These are phyloP conservation scores for Dichetophora obliterata DNA, from an alignment of 2,888 invertebrate genomes.

Conservation along the genomic window DNA sequence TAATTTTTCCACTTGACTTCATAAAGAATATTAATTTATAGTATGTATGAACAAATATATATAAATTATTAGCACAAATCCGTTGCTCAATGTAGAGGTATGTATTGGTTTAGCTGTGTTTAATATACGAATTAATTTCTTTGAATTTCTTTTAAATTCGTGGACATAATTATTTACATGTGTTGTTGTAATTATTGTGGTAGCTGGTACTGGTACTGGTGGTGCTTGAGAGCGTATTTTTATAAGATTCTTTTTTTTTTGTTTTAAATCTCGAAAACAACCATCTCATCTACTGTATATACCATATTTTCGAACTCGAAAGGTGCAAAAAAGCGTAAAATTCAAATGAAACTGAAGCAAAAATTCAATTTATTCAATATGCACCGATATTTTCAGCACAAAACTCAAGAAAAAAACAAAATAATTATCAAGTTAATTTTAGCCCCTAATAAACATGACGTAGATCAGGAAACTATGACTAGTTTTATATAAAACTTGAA, in stretches of 20 bases:
- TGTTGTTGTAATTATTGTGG: not conserved
- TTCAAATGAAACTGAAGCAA: not conserved
- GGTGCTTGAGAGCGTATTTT: not conserved
- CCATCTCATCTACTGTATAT: not conserved
- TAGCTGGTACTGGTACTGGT: not conserved
- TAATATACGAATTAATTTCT: slow-evolving; percentile 2
- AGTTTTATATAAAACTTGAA: not conserved
- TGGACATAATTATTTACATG: not conserved
- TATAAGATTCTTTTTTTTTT: not conserved
- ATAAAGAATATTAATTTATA: slow-evolving; percentile 9
- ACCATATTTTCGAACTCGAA: slow-evolving; percentile 29
- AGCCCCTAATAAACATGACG: slow-evolving; percentile 10
- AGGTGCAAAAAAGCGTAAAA: slow-evolving; percentile 7
- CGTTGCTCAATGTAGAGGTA: not conserved
- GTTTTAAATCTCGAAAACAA: not conserved
- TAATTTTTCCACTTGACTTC: slow-evolving; percentile 38
- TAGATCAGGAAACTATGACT: slow-evolving; percentile 7
- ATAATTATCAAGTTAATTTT: slow-evolving; percentile 1
- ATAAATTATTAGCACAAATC: slow-evolving; percentile 15
- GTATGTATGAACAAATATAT: too few species aligned
- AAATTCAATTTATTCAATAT: slow-evolving; percentile 8
- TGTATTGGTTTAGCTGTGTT: slow-evolving; percentile 14
- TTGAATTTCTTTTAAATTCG: slow-evolving; percentile 6
- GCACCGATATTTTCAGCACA: not conserved
- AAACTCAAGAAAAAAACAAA: too few species aligned